phyloP scores from a whole-genome alignment of 2,113 vertebrate species.

The Garra rufa region DNA sequence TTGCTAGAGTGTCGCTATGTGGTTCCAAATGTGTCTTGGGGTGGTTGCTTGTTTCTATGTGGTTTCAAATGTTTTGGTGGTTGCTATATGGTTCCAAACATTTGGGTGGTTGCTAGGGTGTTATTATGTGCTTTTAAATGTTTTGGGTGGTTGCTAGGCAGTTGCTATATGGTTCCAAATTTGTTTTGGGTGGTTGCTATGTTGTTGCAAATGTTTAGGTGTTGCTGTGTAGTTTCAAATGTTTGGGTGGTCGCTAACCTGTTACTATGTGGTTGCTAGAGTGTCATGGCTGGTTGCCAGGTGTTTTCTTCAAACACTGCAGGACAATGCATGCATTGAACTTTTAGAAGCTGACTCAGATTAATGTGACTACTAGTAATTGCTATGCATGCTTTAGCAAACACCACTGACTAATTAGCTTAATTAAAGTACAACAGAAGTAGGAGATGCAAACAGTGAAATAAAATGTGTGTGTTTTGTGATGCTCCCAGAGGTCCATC shows the following conservation, averaged over 20 bases:
- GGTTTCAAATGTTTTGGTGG: too few species aligned
- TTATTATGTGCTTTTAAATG: background rate
- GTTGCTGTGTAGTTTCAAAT: background rate
- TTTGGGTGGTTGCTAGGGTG: too few species aligned
- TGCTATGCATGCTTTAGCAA: background rate
- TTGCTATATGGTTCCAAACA: too few species aligned
- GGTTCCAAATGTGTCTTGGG: too few species aligned
- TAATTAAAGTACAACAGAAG: background rate
- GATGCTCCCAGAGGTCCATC: conserved; percentile 36
- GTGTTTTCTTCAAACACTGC: background rate
- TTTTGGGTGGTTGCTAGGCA: background rate
- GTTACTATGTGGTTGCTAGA: background rate
- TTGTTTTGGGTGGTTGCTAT: background rate
- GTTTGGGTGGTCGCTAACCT: background rate
- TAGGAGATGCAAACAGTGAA: background rate
- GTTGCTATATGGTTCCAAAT: background rate
- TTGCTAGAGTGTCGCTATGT: too few species aligned
- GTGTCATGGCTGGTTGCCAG: background rate
- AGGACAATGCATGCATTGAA: background rate
- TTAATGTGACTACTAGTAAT: background rate
- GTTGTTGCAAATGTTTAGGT: too few species aligned
- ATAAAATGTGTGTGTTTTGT: background rate
- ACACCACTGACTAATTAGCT: background rate
- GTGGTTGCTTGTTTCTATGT: too few species aligned
- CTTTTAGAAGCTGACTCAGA: background rate